These are phyloP conservation scores for Agriopis aurantiaria DNA, from an alignment of 2,888 invertebrate species.

Conservation along the genomic window DNA sequence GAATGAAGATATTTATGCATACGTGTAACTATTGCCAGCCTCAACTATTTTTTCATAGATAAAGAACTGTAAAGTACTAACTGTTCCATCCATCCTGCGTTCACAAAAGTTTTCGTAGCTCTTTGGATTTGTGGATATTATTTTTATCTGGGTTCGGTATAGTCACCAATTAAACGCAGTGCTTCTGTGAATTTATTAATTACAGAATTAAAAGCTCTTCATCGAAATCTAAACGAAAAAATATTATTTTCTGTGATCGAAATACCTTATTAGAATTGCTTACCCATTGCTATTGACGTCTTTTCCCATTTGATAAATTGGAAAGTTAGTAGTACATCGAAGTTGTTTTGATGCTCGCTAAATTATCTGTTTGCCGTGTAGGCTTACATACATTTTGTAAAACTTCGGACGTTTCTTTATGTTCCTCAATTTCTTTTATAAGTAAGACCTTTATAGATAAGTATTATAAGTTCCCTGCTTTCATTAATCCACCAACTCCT, in stretches of 20 bases:
- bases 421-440: conserved; percentile 35
- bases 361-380: conserved; percentile 34
- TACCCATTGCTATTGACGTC: not conserved
- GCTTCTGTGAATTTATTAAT: too few species aligned
- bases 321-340: conserved; percentile 17
- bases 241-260: too few species aligned
- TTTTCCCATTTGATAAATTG: conserved; percentile 4
- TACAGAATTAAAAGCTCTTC: too few species aligned
- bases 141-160: too few species aligned
- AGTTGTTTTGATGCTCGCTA: conserved; percentile 38
- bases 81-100: too few species aligned
- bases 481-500: conserved; percentile 43
- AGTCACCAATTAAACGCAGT: too few species aligned
- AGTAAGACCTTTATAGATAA: conserved; percentile 22
- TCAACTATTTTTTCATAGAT: not conserved
- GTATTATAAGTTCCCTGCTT: conserved; percentile 49
- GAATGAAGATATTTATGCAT: too few species aligned
- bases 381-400: conserved; percentile 23
- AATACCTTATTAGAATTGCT: too few species aligned
- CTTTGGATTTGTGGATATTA: too few species aligned
- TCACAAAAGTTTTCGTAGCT: too few species aligned
- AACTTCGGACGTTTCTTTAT: conserved; percentile 41
- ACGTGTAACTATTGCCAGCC: not conserved
- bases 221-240: too few species aligned
- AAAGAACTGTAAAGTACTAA: too few species aligned